Base-by-base conservation (phyloP, 2,797 vertebrate genomes). In the Enteromius trimaculatus region DNA sequence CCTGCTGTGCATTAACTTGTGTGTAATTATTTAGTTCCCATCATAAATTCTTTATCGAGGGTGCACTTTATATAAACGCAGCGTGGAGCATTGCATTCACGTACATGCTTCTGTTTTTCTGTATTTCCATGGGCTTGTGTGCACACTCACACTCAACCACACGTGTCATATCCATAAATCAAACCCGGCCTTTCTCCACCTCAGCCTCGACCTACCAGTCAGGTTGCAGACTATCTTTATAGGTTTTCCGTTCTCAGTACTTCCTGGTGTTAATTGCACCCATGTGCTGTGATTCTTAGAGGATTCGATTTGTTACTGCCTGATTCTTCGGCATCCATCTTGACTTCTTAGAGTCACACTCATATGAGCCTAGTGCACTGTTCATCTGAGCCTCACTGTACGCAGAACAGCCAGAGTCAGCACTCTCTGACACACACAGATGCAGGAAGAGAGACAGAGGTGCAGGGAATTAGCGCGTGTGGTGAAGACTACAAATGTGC, bases 21-120 rank as follows among this genome's bases (percentile, higher is more conserved):
- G 81, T 89, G 91, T 88, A 93, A 93, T 93, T 94, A 92, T 93
- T 93, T 90, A 92, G 88, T 88, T 90, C 86, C 91, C 88, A 80
- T 90, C 91, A 94, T 94, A 83, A 93, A 94, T 94, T 92, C 90
- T 94, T 93, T 90, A 94, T 93, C 26, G 58, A 82, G 88, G 85
- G 82, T 23, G 76, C 85, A 34, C 89, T 92, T 92, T 91, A 86
- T 87, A 87, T 76, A 88, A 92, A 92, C 88, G 87, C 88, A 90
- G 1, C 34, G 37, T 34, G 39, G 51, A 58, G 64, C 64, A 55
- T 23, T 78, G 55, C 62, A 26, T 42, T 55, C 49, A 29, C 62
- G 60, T 74, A 55, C 64, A 44, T 42, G 80, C 68, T 72, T 84
- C 16, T 68, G 34, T 83, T 77, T 75, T 58, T 82, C 47, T 68